A percentile compares a stretch with the other conserved stretches of the same genome.
Evolutionary conservation across 2,888 invertebrate genomes (phyloP).

Genomic region (Acronicta psi): DNA sequence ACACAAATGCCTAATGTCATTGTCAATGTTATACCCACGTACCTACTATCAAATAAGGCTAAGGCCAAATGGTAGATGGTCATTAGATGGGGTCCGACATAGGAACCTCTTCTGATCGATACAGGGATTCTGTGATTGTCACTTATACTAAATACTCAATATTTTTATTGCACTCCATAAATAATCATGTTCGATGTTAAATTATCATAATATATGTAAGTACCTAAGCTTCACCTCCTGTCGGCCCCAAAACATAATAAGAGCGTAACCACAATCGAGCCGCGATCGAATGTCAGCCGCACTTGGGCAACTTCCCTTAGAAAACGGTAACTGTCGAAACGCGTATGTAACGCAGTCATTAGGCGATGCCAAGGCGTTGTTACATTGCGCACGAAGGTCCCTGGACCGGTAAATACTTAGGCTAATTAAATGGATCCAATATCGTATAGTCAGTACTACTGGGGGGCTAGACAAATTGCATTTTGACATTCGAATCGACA

Average conservation of each 20-base stretch:
- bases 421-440: background rate
- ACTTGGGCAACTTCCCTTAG: constrained; percentile 64
- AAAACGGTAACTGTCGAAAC: constrained; percentile 55
- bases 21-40: background rate
- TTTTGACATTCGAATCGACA: too few species aligned
- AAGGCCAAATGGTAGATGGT: too few species aligned
- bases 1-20: constrained; percentile 1
- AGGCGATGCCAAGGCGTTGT: constrained; percentile 44
- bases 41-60: background rate
- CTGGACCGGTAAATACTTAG: constrained; percentile 21
- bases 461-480: too few species aligned
- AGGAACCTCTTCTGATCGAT: too few species aligned
- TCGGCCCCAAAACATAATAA: constrained; percentile 30
- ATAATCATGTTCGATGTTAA: too few species aligned
- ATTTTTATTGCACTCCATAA: too few species aligned
- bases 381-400: constrained; percentile 38
- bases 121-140: too few species aligned
- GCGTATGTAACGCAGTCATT: constrained; percentile 44
- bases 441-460: too few species aligned
- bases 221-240: background rate
- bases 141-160: too few species aligned
- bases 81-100: too few species aligned
- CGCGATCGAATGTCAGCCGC: constrained; percentile 46
- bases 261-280: constrained; percentile 49
- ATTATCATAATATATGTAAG: too few species aligned